Evolutionary conservation across 2,888 invertebrate species (phyloP).

Genomic region (Macrophya alboannulata): DNA sequence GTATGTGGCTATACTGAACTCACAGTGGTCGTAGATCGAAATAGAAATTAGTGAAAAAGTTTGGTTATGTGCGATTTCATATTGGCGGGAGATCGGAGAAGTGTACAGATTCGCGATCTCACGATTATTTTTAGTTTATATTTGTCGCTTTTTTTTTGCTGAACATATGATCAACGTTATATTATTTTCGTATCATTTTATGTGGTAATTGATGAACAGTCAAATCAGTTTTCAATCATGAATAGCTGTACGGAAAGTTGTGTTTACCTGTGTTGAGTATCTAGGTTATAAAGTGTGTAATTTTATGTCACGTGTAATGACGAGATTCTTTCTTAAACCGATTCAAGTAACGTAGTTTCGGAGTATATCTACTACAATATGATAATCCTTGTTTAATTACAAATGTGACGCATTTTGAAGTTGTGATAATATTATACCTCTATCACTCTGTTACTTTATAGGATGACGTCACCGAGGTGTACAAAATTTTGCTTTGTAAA

Average conservation of each 20-base stretch:
- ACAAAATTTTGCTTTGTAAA: neutral
- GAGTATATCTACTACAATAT: neutral
- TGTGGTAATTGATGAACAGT: neutral
- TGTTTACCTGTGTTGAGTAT: neutral
- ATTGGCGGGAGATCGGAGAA: neutral
- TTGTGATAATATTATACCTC: neutral
- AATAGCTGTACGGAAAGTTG: neutral
- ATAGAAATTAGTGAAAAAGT: neutral
- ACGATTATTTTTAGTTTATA: neutral
- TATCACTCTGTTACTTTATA: neutral
- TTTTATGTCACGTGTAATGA: neutral
- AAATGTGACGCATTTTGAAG: conserved; percentile 7
- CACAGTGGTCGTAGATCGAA: neutral
- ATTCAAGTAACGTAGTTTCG: neutral
- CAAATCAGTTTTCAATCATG: neutral
- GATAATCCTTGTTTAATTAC: conserved; percentile 36
- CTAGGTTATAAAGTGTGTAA: neutral
- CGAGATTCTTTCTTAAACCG: neutral
- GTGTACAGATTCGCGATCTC: neutral
- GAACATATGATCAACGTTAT: neutral
- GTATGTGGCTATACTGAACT: neutral
- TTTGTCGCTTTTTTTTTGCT: neutral
- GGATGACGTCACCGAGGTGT: conserved; percentile 1
- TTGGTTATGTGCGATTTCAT: neutral
- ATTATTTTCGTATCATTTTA: neutral